Evolutionary conservation across 1,140 invertebrate species (phyloP), one percentile per base, ranked within the genome.

Genomic region (Planococcus citri): DNA sequence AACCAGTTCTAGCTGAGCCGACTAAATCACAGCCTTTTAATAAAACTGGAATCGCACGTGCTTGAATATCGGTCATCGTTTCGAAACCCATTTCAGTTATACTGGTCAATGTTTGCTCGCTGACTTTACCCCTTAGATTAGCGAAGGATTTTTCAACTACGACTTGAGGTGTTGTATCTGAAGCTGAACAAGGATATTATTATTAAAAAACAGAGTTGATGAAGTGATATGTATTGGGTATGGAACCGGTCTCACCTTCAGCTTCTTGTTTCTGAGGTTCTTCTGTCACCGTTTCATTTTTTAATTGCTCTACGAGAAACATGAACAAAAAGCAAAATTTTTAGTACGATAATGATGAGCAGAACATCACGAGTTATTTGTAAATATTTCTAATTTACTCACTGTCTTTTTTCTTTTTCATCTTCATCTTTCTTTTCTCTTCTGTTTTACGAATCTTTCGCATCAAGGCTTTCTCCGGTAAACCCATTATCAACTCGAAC

Each of bases 31-130:
- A 86, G 1, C 95, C 95, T 81, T 98, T 92, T 8, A 99, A 77
- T 67, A 99, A 80, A 24, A 90, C 86, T 20, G 94, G 94, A 76
- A 99, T 95, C 0, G 92, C 81, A 77, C 89, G 89, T 0, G 92
- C 87, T 79, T 99, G 95, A 75, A 99, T 98, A 81, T 97, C 92
- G 21, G 96, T 99, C 93, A 99, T 95, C 20, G 88, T 87, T 4
- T 83, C 88, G 77, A 98, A 98, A n/a, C 91, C 93, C 95, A 99
- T 98, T 58, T 95, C 91, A 68, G 82, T 81, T 70, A 99, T 87
- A 1, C 85, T 94, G 78, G 90, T 90, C 17, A 95, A 77, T 0
- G 94, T 96, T 17, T 86, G 79, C 73, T 95, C 92, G 75, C 86
- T 88, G 1, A 91, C 85, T 78, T 80, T 84, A 9, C 82, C 84